phyloP scores from a whole-genome alignment of 2,113 vertebrate genomes.

The Dendropsophus ebraccatus region DNA sequence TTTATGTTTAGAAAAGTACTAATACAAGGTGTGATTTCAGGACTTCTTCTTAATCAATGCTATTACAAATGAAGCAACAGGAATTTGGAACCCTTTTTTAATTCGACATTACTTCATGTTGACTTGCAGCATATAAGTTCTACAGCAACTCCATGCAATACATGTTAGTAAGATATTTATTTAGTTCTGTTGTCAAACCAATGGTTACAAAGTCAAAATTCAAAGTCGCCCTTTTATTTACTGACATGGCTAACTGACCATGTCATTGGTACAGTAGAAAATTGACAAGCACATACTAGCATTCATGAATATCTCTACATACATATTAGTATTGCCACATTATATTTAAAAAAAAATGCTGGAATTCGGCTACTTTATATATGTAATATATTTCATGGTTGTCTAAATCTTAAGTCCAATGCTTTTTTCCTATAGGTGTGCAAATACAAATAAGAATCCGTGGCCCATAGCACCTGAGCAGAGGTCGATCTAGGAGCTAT shows the following conservation, averaged over 20 bases:
- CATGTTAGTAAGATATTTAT: conserved; percentile 48
- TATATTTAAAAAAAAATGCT: conserved; percentile 25
- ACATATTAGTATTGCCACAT: conserved; percentile 31
- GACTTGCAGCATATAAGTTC: conserved; percentile 45
- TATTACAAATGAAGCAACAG: conserved; percentile 14
- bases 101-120: conserved; percentile 26
- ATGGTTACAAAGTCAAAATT: conserved; percentile 37
- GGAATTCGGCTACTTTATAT: conserved; percentile 2
- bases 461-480: neutral
- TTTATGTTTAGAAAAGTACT: neutral
- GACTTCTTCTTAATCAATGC: neutral
- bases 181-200: conserved; percentile 36
- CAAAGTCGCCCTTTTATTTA: neutral
- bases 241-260: neutral
- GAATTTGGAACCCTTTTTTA: conserved; percentile 29
- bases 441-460: too few species aligned
- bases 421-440: too few species aligned
- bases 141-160: conserved; percentile 47
- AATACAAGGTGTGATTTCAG: neutral
- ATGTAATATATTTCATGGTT: conserved; percentile 15
- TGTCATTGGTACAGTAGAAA: conserved; percentile 33
- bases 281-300: conserved; percentile 39
- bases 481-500: neutral
- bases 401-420: neutral
- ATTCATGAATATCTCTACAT: conserved; percentile 34